Base-by-base conservation (phyloP, 2,113 vertebrate genomes). In the Muntiacus muntjak region DNA sequence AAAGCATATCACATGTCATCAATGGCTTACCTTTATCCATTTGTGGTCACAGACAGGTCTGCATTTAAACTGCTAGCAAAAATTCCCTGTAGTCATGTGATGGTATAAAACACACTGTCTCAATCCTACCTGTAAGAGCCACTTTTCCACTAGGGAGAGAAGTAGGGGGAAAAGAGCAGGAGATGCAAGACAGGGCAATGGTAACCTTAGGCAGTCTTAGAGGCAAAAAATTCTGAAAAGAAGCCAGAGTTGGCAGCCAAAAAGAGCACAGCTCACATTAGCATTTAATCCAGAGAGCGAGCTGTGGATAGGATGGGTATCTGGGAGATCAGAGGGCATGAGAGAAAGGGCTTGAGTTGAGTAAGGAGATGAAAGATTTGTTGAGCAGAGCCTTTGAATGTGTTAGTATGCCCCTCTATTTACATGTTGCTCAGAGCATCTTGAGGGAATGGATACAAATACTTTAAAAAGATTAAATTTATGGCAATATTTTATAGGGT, bases 231-330 rank as follows among this genome's bases (percentile, higher is more conserved):
- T n/a, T 60, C 52, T 82, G 40, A 43, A 95, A 91, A 91, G 67
- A 91, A 83, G 54, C 58, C 67, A 76, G 89, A 79, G 26, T 95
- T 67, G 94, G 25, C 26, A 76, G 82, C 76, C n/a, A 94, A 95
- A 36, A 89, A 74, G 40, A 87, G 36, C 17, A 88, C 58, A 91
- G 40, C 85, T 88, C 74, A 89, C 28, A 64, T 81, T 25, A 54
- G 13, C 40, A 88, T 93, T 93, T 88, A 89, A 95, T 94, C 54
- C 52, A 78, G 23, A 91, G 30, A 93, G 30, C 5, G 50, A 85
- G 8, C 14, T 71, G 14, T 71, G 40, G 23, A 40, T 54, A n/a
- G 54, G 26, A 76, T 84, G 14, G 6, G 19, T 55, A 90, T n/a
- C 64, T 88, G n/a, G 43, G 30, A 64, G 47, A 95, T 92, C 6